Conservation (phyloP, 2,113 vertebrate genomes). For the Poicephalus gulielmi region DNA sequence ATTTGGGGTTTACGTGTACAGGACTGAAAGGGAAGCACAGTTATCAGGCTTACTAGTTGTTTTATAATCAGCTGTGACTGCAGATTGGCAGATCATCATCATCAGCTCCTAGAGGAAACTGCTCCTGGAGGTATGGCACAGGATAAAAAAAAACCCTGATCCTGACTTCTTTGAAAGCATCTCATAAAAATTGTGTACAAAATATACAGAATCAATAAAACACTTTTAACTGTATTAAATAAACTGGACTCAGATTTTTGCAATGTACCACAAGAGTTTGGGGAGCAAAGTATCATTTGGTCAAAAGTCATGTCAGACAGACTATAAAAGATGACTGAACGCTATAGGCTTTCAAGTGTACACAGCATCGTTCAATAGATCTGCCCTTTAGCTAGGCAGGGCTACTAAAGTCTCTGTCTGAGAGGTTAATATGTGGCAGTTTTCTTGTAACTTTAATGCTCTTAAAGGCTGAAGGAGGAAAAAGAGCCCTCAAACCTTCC, state of each 20-base stretch:
- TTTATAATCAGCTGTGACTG: not conserved
- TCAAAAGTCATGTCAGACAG: not conserved
- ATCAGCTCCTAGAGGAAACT: not conserved
- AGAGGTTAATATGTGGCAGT: not conserved
- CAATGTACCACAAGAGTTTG: not conserved
- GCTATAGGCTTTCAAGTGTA: not conserved
- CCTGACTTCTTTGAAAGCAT: not conserved
- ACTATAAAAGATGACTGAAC: not conserved
- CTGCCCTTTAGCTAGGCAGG: slow-evolving; percentile 13
- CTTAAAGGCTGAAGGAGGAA: not conserved
- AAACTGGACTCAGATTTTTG: not conserved
- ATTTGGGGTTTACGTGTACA: not conserved
- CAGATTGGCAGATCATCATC: not conserved
- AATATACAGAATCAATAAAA: not conserved
- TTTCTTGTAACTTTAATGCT: not conserved
- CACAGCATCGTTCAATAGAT: not conserved
- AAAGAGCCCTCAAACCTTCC: not conserved
- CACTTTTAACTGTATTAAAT: not conserved
- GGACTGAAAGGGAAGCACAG: not conserved
- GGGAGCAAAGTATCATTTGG: not conserved
- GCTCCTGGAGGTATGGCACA: not conserved
- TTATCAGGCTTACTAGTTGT: not conserved
- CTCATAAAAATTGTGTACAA: not conserved
- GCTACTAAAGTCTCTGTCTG: not conserved
- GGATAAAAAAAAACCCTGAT: not conserved